A percentile compares a stretch with the other conserved stretches of the same genome.
Evolutionary conservation across 2,113 vertebrate species (phyloP).

Genomic region (Alligator mississippiensis): DNA sequence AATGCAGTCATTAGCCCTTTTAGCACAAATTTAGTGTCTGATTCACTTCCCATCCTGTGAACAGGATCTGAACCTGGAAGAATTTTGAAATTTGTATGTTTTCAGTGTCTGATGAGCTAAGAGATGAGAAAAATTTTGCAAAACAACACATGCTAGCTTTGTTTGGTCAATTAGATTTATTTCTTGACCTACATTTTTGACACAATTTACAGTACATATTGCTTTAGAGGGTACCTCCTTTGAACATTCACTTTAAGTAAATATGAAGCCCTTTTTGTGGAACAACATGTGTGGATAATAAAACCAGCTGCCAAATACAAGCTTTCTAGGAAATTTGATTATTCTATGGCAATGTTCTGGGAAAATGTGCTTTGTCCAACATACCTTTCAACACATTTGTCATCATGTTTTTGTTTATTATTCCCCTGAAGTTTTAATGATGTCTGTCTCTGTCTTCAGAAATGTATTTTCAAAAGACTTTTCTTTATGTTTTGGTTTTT

Average conservation of each 20-base stretch:
- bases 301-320: constrained; percentile 42
- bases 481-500: neutral
- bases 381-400: neutral
- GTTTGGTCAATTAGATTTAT: constrained; percentile 41
- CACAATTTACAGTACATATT: constrained; percentile 21
- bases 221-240: constrained; percentile 3
- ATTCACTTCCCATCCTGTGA: neutral
- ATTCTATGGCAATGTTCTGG: constrained; percentile 19
- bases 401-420: neutral
- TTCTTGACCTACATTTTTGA: constrained; percentile 35
- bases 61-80: neutral
- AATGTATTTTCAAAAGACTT: neutral
- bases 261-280: constrained; percentile 8
- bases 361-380: neutral
- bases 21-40: neutral
- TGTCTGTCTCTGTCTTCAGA: neutral
- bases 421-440: neutral
- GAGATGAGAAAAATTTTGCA: constrained; percentile 19
- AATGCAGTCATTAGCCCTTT: neutral
- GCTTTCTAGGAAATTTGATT: constrained; percentile 55
- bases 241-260: constrained; percentile 15
- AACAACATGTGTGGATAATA: constrained; percentile 36
- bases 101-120: neutral
- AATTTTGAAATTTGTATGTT: neutral
- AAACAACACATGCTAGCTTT: neutral